Evolutionary conservation across 1,140 invertebrate species (phyloP), one percentile per base, ranked within the genome.

Genomic region (Cherax destructor): DNA sequence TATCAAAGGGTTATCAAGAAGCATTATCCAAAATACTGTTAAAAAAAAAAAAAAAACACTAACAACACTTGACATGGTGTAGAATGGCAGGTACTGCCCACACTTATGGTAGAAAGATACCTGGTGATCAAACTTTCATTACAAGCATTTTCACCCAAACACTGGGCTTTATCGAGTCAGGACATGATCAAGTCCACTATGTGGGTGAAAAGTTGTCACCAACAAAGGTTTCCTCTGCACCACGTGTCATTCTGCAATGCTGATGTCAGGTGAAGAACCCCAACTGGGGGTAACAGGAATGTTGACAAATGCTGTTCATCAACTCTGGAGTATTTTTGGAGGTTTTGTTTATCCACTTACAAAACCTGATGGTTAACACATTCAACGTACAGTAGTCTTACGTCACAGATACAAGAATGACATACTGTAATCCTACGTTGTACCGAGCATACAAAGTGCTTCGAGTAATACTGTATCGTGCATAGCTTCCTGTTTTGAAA

Each of bases 1-100:
- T 83, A 52, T 83, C 47, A 65, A 69, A 69, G 18, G 30, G 18
- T 69, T 69, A 49, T 79, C 77, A 13, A 79, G 77, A 79, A 56
- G 61, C 69, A 83, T 49, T 41, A 83, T 83, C 49, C 47, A 52
- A 24, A 52, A 52, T 24, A 80, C n/a, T 80, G 49, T 10, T 80
- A 1, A 80, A 18, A 80, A 16, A 41, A 1, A 80, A 18, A 80
- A 16, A 41, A 41, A 79, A 47, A 41, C 41, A 79, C 41, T n/a
- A 47, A 41, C 30, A 41, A 41, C 30, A 41, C 30, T 41, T 41
- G 30, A 41, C 30, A 41, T 41, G 30, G 30, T 41, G 30, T 41
- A 41, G 30, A 41, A 41, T 41, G 30, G 30, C 30, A 41, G 30
- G 30, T 41, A 41, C 30, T 41, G 30, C 30, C 30, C 30, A 41